phyloP scores from a whole-genome alignment of 1,140 invertebrate genomes.

The Aethina tumida region DNA sequence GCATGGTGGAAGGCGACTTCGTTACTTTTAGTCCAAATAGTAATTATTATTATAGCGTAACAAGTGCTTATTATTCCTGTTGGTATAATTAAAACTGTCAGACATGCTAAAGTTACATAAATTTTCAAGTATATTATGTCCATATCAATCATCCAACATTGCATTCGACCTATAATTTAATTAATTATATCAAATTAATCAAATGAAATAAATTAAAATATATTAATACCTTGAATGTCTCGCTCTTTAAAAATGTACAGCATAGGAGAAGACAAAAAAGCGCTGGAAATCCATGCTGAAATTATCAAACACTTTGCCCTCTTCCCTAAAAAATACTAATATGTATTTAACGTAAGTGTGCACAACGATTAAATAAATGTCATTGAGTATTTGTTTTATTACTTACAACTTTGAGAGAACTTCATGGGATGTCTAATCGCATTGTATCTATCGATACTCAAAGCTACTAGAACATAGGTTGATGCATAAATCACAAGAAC shows the following conservation, averaged over 20 bases:
- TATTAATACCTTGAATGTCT: constrained; percentile 53
- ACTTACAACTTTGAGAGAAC: constrained; percentile 89
- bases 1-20: constrained; percentile 38
- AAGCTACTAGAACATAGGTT: constrained; percentile 89
- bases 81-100: constrained; percentile 78
- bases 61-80: constrained; percentile 83
- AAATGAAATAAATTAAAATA: background rate
- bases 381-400: constrained; percentile 3
- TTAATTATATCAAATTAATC: too few species aligned
- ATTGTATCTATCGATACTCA: constrained; percentile 90
- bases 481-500: constrained; percentile 85
- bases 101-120: constrained; percentile 78
- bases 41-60: constrained; percentile 84
- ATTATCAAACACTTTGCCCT: constrained; percentile 68
- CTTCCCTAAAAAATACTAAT: constrained; percentile 52
- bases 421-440: constrained; percentile 93
- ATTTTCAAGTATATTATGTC: constrained; percentile 68
- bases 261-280: constrained; percentile 75
- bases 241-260: constrained; percentile 74
- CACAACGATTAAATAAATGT: background rate
- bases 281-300: constrained; percentile 73
- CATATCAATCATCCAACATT: constrained; percentile 86
- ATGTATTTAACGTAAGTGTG: background rate
- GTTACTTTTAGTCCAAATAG: constrained; percentile 83
- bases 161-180: constrained; percentile 63